phyloP scores from a whole-genome alignment of 2,113 vertebrate species.

The Megaptera novaeangliae region DNA sequence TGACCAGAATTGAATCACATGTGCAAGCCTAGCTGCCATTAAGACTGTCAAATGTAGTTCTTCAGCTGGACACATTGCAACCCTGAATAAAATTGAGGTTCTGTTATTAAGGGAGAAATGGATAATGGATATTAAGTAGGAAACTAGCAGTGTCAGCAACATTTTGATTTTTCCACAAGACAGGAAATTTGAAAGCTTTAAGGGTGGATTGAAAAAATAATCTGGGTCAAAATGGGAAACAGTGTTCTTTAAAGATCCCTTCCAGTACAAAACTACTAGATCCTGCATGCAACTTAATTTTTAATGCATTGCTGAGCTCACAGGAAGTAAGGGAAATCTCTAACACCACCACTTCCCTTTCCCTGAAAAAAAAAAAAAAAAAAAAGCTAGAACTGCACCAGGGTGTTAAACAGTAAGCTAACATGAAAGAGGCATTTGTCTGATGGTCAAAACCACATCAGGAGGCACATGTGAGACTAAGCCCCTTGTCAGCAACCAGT shows the following conservation, averaged over 20 bases:
- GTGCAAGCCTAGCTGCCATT: neutral
- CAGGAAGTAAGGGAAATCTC: neutral
- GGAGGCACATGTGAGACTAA: fast-evolving
- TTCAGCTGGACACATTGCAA: neutral
- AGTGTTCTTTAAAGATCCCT: neutral
- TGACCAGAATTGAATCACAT: neutral
- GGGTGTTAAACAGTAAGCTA: neutral
- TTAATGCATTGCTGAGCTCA: neutral
- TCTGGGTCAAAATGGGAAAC: neutral
- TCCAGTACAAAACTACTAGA: neutral
- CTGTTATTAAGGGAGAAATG: neutral
- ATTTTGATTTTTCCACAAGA: neutral
- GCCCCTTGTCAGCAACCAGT: neutral
- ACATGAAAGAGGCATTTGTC: no score
- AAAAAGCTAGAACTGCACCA: neutral
- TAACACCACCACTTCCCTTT: neutral
- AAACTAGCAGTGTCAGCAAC: neutral
- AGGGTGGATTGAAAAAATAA: neutral
- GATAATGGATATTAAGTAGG: neutral
- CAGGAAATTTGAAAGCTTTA: neutral
- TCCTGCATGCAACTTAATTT: neutral
- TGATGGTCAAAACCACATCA: neutral
- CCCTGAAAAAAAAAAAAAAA: neutral
- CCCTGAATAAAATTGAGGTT: neutral
- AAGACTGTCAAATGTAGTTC: neutral